These are phyloP conservation scores for Potamilus streckersoni DNA, from an alignment of 1,140 invertebrate genomes.

Conservation along the genomic window DNA sequence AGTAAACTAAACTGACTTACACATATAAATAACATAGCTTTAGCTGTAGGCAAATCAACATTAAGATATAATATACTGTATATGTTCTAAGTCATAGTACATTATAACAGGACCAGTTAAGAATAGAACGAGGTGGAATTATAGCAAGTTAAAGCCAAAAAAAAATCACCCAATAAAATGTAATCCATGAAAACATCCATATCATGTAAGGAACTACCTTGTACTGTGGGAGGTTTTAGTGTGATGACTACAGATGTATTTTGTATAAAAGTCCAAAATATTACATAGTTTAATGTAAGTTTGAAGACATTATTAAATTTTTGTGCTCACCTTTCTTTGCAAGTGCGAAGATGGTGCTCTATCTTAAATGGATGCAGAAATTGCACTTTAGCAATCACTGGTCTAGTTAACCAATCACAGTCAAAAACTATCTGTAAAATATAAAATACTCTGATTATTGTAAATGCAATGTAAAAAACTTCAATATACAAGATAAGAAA, in stretches of 20 bases:
- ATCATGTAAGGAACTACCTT: no score
- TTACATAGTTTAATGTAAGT: no score
- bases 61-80: no score
- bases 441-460: neutral
- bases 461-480: neutral
- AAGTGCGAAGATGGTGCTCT: constrained; percentile 84
- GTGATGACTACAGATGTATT: no score
- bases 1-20: no score
- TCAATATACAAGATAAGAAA: neutral
- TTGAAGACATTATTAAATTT: neutral
- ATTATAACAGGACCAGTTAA: neutral
- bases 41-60: no score
- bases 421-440: constrained; percentile 74
- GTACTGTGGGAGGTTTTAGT: no score
- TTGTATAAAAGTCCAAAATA: no score
- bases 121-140: neutral
- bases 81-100: no score
- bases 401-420: constrained; percentile 80
- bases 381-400: constrained; percentile 77
- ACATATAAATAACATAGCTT: no score
- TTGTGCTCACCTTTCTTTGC: constrained; percentile 77
- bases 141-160: neutral
- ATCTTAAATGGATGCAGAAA: constrained; percentile 86
- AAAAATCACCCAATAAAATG: neutral
- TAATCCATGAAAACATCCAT: no score